phyloP scores from a whole-genome alignment of 2,797 vertebrate genomes.

The Podargus strigoides region DNA sequence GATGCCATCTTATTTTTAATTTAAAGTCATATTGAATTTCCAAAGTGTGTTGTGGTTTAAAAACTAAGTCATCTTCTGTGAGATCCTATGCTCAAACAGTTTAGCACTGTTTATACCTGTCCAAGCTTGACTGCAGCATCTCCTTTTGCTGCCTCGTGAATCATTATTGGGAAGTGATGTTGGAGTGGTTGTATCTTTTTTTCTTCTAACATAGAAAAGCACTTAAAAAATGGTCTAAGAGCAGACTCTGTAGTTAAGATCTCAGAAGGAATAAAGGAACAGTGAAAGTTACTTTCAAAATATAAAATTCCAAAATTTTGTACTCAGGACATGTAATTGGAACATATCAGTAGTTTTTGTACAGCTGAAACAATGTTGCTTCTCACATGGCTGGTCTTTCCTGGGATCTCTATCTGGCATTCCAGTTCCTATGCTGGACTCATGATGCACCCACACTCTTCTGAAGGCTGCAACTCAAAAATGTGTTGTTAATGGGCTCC shows the following conservation, averaged over 20 bases:
- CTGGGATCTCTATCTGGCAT: background rate
- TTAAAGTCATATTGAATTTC: background rate
- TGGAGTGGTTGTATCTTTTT: rapidly evolving
- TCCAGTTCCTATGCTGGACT: background rate
- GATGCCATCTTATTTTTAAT: background rate
- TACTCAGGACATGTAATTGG: background rate
- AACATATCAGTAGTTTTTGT: background rate
- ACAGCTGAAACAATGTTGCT: background rate
- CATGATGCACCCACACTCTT: background rate
- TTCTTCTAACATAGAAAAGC: background rate
- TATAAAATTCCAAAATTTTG: background rate
- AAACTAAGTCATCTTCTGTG: background rate
- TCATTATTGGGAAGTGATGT: background rate
- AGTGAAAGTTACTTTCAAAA: background rate
- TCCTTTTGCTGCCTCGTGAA: background rate
- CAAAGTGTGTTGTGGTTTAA: background rate
- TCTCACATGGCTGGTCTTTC: background rate
- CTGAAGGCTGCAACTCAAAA: background rate
- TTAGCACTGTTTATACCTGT: background rate
- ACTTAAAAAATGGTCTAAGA: background rate
- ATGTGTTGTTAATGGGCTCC: background rate
- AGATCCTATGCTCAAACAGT: background rate
- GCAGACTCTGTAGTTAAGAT: background rate
- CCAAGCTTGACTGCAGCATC: background rate
- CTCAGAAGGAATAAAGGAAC: background rate